Conservation (phyloP, 2,113 vertebrate genomes). For the Eretmochelys imbricata region DNA sequence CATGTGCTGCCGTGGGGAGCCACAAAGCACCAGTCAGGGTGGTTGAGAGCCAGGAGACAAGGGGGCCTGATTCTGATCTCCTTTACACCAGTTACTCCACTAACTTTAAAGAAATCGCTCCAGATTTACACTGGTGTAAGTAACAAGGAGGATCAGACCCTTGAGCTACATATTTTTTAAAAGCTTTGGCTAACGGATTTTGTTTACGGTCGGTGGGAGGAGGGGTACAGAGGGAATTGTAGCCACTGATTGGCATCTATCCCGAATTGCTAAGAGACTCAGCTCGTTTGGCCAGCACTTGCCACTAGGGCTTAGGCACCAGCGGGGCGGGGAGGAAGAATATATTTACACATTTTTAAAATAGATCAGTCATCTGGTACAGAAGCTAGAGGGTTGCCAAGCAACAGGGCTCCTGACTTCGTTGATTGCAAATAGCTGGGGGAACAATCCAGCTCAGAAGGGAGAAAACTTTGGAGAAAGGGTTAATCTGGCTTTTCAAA, state of each 20-base stretch:
- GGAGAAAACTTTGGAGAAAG: too few species aligned
- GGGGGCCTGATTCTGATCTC: background rate
- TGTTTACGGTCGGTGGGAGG: background rate
- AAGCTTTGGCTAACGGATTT: background rate
- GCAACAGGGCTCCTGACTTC: conserved; percentile 59
- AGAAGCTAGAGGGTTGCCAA: conserved; percentile 71
- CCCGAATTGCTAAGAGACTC: background rate
- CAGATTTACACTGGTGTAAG: background rate
- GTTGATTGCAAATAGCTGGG: background rate
- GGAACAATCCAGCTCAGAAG: background rate
- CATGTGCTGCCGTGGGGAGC: background rate
- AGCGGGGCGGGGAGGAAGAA: background rate
- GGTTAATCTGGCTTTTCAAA: background rate
- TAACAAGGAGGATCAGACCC: background rate
- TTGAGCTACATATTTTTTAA: background rate
- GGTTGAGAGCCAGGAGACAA: background rate
- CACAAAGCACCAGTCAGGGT: background rate
- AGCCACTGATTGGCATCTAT: background rate
- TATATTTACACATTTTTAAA: background rate
- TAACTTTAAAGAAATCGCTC: background rate
- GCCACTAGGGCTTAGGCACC: background rate
- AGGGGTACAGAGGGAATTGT: too few species aligned
- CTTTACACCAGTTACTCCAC: background rate
- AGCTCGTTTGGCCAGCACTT: background rate
- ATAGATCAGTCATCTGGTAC: conserved; percentile 49